Percentiles rank a stretch among this genome's conserved stretches.
Evolutionary conservation across 2,888 invertebrate genomes (phyloP).

Genomic region (Chirona hameri): DNA sequence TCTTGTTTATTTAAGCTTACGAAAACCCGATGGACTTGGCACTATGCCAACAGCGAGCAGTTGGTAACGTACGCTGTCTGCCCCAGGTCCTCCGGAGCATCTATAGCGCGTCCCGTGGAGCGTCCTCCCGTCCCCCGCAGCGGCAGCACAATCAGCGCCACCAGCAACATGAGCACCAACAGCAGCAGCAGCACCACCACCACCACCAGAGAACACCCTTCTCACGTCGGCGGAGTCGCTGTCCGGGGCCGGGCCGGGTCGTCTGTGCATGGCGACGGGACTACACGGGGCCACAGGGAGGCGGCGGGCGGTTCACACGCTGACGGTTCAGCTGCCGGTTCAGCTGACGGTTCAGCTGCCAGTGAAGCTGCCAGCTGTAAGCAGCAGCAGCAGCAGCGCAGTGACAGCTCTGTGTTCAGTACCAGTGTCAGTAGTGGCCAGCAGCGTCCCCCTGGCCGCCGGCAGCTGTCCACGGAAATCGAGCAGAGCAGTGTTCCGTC

Average conservation of each 20-base stretch:
- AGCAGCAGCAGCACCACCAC: not conserved
- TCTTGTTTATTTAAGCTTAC: too few species aligned
- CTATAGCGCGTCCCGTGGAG: not conserved
- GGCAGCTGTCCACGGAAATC: not conserved
- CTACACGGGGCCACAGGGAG: too few species aligned
- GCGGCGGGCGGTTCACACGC: too few species aligned
- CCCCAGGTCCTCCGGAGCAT: not conserved
- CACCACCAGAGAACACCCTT: not conserved
- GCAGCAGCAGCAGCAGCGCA: not conserved
- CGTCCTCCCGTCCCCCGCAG: not conserved
- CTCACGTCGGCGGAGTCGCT: too few species aligned
- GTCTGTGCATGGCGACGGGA: too few species aligned
- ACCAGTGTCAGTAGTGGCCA: not conserved
- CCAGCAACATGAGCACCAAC: not conserved
- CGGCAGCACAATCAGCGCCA: not conserved
- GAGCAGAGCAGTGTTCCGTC: not conserved
- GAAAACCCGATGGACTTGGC: too few species aligned
- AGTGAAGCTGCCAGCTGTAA: too few species aligned
- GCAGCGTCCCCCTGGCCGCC: not conserved
- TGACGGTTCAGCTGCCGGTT: too few species aligned
- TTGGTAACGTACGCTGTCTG: not conserved
- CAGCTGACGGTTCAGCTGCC: too few species aligned
- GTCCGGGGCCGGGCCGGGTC: too few species aligned
- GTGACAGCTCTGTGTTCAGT: not conserved
- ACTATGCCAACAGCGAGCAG: too few species aligned